phyloP scores from a whole-genome alignment of 1,140 invertebrate genomes.

The Steinernema khuongi region DNA sequence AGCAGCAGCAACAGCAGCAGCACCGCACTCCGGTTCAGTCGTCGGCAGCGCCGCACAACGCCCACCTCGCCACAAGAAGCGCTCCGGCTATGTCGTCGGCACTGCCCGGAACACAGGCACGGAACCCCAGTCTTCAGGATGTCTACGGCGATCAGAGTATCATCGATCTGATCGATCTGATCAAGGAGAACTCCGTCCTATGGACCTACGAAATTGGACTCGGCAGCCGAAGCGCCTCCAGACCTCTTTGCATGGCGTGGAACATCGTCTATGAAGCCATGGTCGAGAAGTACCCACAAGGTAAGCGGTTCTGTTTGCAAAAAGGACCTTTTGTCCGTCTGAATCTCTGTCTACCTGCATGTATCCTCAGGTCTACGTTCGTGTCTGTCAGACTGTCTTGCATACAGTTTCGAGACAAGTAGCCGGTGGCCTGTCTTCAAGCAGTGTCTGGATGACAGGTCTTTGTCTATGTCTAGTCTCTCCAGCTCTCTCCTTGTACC shows the following conservation, averaged over 20 bases:
- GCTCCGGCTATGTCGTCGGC: neutral
- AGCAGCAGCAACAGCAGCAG: neutral
- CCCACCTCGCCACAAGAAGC: neutral
- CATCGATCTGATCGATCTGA: conserved; percentile 6
- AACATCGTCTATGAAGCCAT: conserved; percentile 10
- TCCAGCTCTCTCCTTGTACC: neutral
- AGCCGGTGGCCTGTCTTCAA: too few relatives aligned
- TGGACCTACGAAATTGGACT: conserved; percentile 13
- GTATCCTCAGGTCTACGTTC: too few relatives aligned
- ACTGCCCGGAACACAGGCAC: neutral
- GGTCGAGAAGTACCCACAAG: neutral
- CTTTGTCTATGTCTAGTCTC: too few relatives aligned
- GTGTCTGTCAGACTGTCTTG: too few relatives aligned
- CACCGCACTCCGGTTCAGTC: neutral
- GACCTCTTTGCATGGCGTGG: neutral
- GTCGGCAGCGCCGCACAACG: neutral
- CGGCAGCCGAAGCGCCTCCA: neutral
- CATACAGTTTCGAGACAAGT: too few relatives aligned
- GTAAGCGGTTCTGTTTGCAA: neutral
- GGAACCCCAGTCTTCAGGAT: neutral
- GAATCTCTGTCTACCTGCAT: too few relatives aligned
- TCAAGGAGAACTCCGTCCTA: conserved; percentile 8
- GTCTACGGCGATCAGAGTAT: conserved; percentile 7
- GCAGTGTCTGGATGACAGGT: too few relatives aligned
- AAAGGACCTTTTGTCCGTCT: neutral